These are phyloP conservation scores for Artemia sinica DNA, from an alignment of 2,888 invertebrate species.

Conservation along the genomic window DNA sequence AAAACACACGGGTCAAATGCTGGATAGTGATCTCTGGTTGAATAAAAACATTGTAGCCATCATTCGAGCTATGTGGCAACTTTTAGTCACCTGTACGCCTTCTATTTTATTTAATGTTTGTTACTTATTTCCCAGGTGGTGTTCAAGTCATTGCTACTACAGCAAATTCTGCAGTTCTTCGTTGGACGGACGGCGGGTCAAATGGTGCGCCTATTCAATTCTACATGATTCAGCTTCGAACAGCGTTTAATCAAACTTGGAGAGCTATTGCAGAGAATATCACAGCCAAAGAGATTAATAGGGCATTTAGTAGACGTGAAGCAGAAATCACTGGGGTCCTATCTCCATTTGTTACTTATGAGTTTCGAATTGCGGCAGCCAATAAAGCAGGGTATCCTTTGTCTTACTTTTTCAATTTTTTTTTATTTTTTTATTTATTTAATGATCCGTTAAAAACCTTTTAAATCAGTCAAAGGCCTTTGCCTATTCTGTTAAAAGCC, in stretches of 20 bases:
- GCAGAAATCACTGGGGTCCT: slow-evolving; percentile 49
- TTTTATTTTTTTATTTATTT: slow-evolving; percentile 45
- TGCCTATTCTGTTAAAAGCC: too few relatives aligned
- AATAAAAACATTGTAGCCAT: too few relatives aligned
- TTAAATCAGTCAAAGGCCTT: too few relatives aligned
- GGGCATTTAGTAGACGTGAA: slow-evolving; percentile 50
- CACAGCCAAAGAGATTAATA: slow-evolving; percentile 52
- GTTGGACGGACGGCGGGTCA: slow-evolving; percentile 74
- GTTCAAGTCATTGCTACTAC: slow-evolving; percentile 59
- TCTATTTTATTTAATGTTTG: too few relatives aligned
- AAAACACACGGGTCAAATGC: too few relatives aligned
- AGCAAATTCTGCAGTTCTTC: slow-evolving; percentile 54
- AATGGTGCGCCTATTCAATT: slow-evolving; percentile 61
- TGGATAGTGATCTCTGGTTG: too few relatives aligned
- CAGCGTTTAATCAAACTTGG: slow-evolving; percentile 73
- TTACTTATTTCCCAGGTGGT: slow-evolving; percentile 38
- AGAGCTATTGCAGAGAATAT: slow-evolving; percentile 44
- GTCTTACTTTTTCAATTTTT: slow-evolving; percentile 41
- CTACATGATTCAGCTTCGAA: slow-evolving; percentile 64
- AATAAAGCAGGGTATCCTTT: slow-evolving; percentile 37
- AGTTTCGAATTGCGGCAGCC: slow-evolving; percentile 71
- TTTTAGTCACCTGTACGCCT: too few relatives aligned
- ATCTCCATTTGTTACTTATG: slow-evolving; percentile 73
- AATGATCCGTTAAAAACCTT: too few relatives aligned
- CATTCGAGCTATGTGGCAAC: too few relatives aligned